Evolutionary conservation across 2,888 invertebrate species (phyloP), one percentile per base, ranked within the genome.

Genomic region (Noctua pronuba): DNA sequence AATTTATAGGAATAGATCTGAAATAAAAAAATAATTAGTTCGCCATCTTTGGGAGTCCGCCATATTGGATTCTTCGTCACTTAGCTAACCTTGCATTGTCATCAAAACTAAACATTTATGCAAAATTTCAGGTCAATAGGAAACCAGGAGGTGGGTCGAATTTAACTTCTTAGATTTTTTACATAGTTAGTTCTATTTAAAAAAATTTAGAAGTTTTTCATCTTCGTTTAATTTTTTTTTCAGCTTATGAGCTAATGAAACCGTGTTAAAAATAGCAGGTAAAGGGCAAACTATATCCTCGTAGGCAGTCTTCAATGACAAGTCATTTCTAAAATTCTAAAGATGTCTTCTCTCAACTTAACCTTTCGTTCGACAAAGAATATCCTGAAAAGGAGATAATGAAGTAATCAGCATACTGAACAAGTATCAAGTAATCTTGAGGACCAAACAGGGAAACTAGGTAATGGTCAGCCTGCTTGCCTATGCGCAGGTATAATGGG

Each of bases 321-420:
- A 28, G 1, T 38, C 31, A 24, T 41, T 49, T 72, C 13, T n/a
- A n/a, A 28, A 24, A 79, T 79, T 58, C 58, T 11, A 72, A 60
- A 41, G 28, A 72, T 62, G 62, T 69, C 35, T 41, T 35, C 18
- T 41, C 2, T 44, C 13, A 62, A 44, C 5, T 0, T 31, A 58
- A 16, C 31, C 38, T 38, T 55, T 58, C 0, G 5, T 41, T 3
- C 2, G n/a, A 28, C 44, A 52, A 60, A 73, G 28, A 16, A 7
- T 60, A 21, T 52, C 73, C 41, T 60, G 44, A 67, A 79, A 79
- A 73, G 80, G 79, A 52, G 21, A 67, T 73, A 79, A 79, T 79
- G 58, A 79, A 79, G 73, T 67, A 60, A 79, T 79, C 35, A 35
- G 35, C 28, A 80, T 4, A 44, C 79, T 73, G 7, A 66, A 7